Percentiles rank a stretch among this genome's conserved stretches.
Evolutionary conservation across 2,113 vertebrate species (phyloP).

Genomic region (Hyla sarda): DNA sequence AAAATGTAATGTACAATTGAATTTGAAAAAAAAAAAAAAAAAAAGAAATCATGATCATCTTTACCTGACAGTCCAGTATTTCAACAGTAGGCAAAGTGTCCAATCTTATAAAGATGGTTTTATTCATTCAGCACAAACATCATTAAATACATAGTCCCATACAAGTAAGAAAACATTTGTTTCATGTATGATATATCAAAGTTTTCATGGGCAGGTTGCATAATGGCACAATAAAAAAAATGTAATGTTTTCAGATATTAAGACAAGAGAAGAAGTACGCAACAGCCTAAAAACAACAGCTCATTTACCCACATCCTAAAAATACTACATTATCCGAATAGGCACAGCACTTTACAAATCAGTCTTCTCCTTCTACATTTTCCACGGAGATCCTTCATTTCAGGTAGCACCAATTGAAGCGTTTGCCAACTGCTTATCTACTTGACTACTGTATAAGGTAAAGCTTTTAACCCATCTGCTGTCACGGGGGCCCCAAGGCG

Average conservation of each 20-base stretch:
- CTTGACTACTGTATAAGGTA: conserved; percentile 75
- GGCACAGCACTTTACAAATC: conserved; percentile 70
- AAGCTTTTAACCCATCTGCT: conserved; percentile 73
- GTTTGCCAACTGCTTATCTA: conserved; percentile 75
- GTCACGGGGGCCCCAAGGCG: background rate
- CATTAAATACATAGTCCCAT: conserved; percentile 81
- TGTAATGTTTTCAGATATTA: conserved; percentile 74
- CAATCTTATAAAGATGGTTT: conserved; percentile 77
- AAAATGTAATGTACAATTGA: too few species aligned
- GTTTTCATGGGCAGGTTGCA: conserved; percentile 73
- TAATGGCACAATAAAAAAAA: conserved; percentile 78
- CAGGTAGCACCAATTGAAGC: conserved; percentile 87
- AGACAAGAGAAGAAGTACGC: conserved; percentile 72
- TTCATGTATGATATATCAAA: conserved; percentile 80
- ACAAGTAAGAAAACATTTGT: conserved; percentile 78
- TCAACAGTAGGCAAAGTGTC: conserved; percentile 53
- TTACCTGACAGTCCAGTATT: background rate
- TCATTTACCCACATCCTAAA: conserved; percentile 75
- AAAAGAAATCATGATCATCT: too few species aligned
- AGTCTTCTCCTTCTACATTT: conserved; percentile 44
- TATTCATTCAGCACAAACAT: conserved; percentile 82
- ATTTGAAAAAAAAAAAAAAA: too few species aligned
- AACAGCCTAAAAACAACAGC: conserved; percentile 75
- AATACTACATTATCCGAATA: conserved; percentile 77
- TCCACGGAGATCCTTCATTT: conserved; percentile 74